Evolutionary conservation across 2,888 invertebrate species (phyloP).

Genomic region (Diarsia brunnea): DNA sequence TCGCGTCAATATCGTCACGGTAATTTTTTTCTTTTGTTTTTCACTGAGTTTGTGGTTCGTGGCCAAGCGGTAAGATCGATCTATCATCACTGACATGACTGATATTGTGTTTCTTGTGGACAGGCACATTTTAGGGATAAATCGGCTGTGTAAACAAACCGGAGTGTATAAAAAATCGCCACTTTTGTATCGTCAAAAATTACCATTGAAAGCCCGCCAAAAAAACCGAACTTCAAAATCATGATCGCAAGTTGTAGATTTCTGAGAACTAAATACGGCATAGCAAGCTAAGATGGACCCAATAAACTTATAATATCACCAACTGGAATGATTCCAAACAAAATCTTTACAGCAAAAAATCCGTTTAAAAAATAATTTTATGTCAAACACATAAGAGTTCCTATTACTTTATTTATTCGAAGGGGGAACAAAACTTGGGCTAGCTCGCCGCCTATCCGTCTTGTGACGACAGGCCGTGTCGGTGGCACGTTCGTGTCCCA

Average conservation of each 20-base stretch:
- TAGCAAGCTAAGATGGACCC: background rate
- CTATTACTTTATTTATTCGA: no score
- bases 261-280: no score
- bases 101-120: background rate
- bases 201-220: background rate
- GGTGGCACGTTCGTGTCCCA: no score
- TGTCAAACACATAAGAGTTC: no score
- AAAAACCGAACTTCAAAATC: background rate
- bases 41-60: background rate
- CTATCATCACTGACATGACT: slow-evolving; percentile 14
- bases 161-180: background rate
- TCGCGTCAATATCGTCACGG: background rate
- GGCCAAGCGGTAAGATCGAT: background rate
- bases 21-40: background rate
- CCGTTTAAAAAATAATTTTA: no score
- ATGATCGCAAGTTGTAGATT: background rate
- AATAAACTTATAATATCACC: no score
- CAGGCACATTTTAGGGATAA: background rate
- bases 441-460: no score
- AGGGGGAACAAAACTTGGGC: no score
- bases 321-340: no score
- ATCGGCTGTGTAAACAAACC: background rate
- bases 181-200: background rate
- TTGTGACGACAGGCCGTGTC: no score
- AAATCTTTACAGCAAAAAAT: no score